Evolutionary conservation across 2,888 invertebrate genomes (phyloP), one percentile per base, ranked within the genome.

Genomic region (Balanococcus diminutus): DNA sequence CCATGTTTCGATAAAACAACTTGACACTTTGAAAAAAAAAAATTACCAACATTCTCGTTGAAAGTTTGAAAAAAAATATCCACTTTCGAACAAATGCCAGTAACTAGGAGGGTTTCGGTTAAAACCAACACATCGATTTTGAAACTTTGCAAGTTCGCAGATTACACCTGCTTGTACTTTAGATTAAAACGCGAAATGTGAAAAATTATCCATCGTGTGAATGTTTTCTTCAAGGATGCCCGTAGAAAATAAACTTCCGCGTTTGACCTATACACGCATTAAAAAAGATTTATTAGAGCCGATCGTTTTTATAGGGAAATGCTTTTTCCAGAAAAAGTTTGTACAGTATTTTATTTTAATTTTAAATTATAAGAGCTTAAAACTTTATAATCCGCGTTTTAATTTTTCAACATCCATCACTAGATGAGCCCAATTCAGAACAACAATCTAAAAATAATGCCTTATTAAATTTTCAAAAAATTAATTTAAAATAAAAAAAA

Each of bases 281-380:
- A 79, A 79, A 79, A 36, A 79, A 79, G 36, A 79, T 79, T 79
- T 79, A 79, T 79, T 79, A 36, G 36, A 36, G n/a, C 75, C 19
- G 19, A 36, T 79, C 75, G 28, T 79, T 79, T 79, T 79, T 79
- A 36, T 36, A n/a, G 36, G 28, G 14, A 67, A 67, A 67, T 67
- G 16, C 28, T 16, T 14, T 14, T 67, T 67, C 36, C 2, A n/a
- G n/a, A n/a, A n/a, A 46, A 46, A 46, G 4, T 42, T n/a, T n/a
- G n/a, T n/a, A n/a, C n/a, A n/a, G n/a, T n/a, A n/a, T n/a, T n/a
- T n/a, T n/a, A n/a, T n/a, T n/a, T n/a, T 36, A 36, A 36, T 36
- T 8, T 36, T 3, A 36, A 36, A 36, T 36, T 5, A 11, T 39
- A 42, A 1, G 14, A 42, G 14, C 42, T 42, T 42, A 42, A 8